phyloP scores from a whole-genome alignment of 1,140 invertebrate genomes.

The Zelostemma sp. region DNA sequence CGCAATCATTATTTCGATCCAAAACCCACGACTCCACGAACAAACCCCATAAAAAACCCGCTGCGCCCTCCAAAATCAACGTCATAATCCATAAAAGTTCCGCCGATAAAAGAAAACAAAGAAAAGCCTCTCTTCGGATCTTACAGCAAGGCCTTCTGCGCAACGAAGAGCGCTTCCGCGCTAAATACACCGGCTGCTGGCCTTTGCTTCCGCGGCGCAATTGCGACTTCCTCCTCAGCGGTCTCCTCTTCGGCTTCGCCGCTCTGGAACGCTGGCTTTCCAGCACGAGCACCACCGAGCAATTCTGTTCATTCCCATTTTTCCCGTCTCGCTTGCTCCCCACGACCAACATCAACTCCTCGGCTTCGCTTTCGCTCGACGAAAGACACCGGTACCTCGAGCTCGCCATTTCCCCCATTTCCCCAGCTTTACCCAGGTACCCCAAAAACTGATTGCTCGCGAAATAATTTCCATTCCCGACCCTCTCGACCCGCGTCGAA shows the following conservation, averaged over 20 bases:
- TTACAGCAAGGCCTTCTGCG: constrained; percentile 64
- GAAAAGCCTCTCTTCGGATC: too few species aligned
- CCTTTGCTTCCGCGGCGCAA: constrained; percentile 49
- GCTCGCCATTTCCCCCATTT: constrained; percentile 9
- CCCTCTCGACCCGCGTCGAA: constrained; percentile 33
- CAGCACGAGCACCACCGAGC: constrained; percentile 38
- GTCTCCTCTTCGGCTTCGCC: constrained; percentile 52
- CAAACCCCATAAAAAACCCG: too few species aligned
- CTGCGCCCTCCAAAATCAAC: too few species aligned
- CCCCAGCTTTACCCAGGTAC: constrained; percentile 52
- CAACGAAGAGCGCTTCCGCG: constrained; percentile 63
- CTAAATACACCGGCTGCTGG: constrained; percentile 65
- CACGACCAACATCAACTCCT: constrained; percentile 36
- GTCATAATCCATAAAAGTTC: too few species aligned
- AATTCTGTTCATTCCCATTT: constrained; percentile 13
- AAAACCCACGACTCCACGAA: too few species aligned
- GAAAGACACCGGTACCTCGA: constrained; percentile 51
- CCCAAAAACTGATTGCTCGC: constrained; percentile 63
- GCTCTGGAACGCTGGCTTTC: constrained; percentile 33
- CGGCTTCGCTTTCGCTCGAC: constrained; percentile 57
- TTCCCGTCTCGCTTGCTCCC: constrained; percentile 9
- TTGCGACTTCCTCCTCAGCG: constrained; percentile 63
- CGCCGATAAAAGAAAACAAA: too few species aligned
- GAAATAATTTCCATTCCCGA: constrained; percentile 59
- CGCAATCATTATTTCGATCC: too few species aligned